These are phyloP conservation scores for Phycodurus eques DNA, from an alignment of 2,113 vertebrate genomes.

Conservation along the genomic window DNA sequence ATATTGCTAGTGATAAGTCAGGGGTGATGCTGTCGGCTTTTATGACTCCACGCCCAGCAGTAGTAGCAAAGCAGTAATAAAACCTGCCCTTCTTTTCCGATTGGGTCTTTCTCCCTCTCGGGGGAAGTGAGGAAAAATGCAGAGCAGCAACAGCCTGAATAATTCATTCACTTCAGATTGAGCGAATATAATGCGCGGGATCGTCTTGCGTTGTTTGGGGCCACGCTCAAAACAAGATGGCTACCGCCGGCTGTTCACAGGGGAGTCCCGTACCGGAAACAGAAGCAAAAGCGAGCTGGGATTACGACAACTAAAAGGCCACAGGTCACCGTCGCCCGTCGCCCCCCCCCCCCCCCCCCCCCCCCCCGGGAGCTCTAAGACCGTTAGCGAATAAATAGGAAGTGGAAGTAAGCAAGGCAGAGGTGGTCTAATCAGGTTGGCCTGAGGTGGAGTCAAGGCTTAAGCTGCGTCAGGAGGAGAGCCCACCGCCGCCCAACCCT, in stretches of 20 bases:
- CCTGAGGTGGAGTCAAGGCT: slow-evolving; percentile 55
- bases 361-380: slow-evolving; percentile 57
- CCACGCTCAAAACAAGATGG: slow-evolving; percentile 11
- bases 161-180: slow-evolving; percentile 33
- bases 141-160: slow-evolving; percentile 25
- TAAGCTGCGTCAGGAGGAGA: slow-evolving; percentile 40
- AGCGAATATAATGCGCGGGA: slow-evolving; percentile 15
- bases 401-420: slow-evolving; percentile 59
- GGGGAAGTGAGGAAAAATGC: not conserved
- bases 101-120: not conserved
- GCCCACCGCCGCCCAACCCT: not conserved
- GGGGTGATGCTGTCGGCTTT: slow-evolving; percentile 45
- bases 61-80: slow-evolving; percentile 33
- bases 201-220: not conserved
- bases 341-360: too few species aligned
- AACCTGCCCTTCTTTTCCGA: slow-evolving; percentile 25
- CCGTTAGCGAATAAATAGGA: slow-evolving; percentile 64
- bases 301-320: slow-evolving; percentile 26
- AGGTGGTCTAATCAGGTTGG: slow-evolving; percentile 60
- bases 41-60: slow-evolving; percentile 44
- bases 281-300: not conserved
- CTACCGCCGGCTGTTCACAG: not conserved
- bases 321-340: slow-evolving; percentile 4
- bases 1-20: slow-evolving; percentile 61
- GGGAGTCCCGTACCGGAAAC: not conserved